Evolutionary conservation across 2,888 invertebrate species (phyloP).

Genomic region (Dryococelus australis): DNA sequence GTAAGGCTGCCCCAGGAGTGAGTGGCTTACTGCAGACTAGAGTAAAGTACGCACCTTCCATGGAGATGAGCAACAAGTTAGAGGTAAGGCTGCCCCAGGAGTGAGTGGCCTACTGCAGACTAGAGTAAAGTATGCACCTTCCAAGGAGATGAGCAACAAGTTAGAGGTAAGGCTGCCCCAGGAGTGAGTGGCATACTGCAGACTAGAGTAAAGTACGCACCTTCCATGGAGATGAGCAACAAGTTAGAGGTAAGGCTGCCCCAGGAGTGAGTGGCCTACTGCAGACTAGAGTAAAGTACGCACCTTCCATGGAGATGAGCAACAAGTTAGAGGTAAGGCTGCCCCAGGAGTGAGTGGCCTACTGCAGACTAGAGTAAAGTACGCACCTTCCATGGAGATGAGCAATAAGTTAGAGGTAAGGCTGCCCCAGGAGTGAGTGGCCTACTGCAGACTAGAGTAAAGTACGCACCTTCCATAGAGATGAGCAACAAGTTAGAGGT

Average conservation of each 20-base stretch:
- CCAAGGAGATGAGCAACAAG: constrained; percentile 68
- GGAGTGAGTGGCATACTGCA: constrained; percentile 61
- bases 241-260: constrained; percentile 70
- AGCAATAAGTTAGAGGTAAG: constrained; percentile 70
- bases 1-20: constrained; percentile 70
- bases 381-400: constrained; percentile 66
- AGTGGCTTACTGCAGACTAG: constrained; percentile 53
- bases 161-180: constrained; percentile 72
- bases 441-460: constrained; percentile 53
- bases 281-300: too few species aligned
- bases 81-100: constrained; percentile 70
- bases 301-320: constrained; percentile 68
- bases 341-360: constrained; percentile 67
- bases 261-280: constrained; percentile 66
- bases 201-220: constrained; percentile 50
- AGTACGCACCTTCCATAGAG: constrained; percentile 64
- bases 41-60: constrained; percentile 60
- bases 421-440: constrained; percentile 66
- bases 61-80: constrained; percentile 68
- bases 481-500: constrained; percentile 71
- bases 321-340: constrained; percentile 70
- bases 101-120: constrained; percentile 61
- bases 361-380: too few species aligned
- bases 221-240: constrained; percentile 69
- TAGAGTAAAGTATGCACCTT: constrained; percentile 56